These are phyloP conservation scores for Littorina saxatilis DNA, from an alignment of 1,140 invertebrate genomes.

Conservation along the genomic window DNA sequence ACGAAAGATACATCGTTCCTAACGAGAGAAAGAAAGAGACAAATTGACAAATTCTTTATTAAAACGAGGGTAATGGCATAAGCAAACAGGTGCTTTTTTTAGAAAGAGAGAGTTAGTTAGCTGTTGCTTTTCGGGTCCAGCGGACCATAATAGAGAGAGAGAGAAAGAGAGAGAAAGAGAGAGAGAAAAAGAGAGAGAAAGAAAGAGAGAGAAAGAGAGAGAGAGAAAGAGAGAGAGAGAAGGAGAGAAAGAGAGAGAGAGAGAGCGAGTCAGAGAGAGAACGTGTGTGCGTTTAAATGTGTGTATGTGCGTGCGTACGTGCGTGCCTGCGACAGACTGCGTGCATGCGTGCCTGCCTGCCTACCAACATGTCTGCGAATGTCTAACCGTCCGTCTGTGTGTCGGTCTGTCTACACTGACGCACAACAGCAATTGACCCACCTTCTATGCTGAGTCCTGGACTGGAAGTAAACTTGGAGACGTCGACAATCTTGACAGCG, in stretches of 20 bases:
- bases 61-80: no score
- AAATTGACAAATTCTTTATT: no score
- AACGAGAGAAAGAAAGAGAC: no score
- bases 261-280: no score
- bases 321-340: conserved; percentile 76
- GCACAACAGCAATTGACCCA: no score
- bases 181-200: conserved; percentile 20
- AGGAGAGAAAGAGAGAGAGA: neutral
- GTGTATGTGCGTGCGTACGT: neutral
- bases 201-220: conserved; percentile 15
- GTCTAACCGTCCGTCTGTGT: neutral
- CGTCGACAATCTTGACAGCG: conserved; percentile 99
- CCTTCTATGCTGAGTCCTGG: conserved; percentile 96
- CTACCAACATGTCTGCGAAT: neutral
- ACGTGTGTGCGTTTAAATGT: conserved; percentile 12
- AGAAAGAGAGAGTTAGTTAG: no score
- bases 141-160: no score
- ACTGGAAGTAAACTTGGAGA: conserved; percentile 96
- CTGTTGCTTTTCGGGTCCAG: no score
- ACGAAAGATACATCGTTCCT: no score
- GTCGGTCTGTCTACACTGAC: conserved; percentile 83
- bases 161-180: conserved; percentile 8
- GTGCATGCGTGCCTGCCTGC: neutral
- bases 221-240: neutral
- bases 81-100: no score